A percentile compares a stretch with the other conserved stretches of the same genome.
Evolutionary conservation across 2,113 vertebrate genomes (phyloP).

Genomic region (Octodon degus): DNA sequence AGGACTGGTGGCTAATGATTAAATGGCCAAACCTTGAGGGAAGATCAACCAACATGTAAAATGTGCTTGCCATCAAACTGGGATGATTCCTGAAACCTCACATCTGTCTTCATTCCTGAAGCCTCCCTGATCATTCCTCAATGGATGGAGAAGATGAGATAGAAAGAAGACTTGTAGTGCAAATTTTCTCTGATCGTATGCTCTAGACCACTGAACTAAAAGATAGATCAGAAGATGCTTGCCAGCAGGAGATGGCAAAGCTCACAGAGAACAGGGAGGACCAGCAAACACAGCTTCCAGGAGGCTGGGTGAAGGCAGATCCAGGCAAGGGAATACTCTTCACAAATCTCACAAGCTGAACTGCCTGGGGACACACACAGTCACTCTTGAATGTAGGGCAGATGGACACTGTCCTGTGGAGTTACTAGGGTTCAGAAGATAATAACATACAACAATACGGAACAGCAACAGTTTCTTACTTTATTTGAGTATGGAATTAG

Average conservation of each 20-base stretch:
- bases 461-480: background rate
- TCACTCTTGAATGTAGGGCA: background rate
- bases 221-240: background rate
- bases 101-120: background rate
- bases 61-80: background rate
- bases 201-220: background rate
- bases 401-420: background rate
- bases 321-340: background rate
- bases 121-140: background rate
- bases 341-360: background rate
- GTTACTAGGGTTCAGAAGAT: background rate
- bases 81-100: background rate
- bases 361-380: background rate
- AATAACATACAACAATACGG: background rate
- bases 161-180: background rate
- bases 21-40: background rate
- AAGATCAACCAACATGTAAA: background rate
- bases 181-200: background rate
- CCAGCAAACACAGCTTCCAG: background rate
- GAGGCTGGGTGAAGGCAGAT: background rate
- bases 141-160: background rate
- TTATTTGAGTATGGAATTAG: background rate
- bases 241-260: background rate
- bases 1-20: background rate
- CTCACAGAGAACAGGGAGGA: background rate